Conservation (phyloP, 2,113 vertebrate genomes). For the Stigmatopora argus region DNA sequence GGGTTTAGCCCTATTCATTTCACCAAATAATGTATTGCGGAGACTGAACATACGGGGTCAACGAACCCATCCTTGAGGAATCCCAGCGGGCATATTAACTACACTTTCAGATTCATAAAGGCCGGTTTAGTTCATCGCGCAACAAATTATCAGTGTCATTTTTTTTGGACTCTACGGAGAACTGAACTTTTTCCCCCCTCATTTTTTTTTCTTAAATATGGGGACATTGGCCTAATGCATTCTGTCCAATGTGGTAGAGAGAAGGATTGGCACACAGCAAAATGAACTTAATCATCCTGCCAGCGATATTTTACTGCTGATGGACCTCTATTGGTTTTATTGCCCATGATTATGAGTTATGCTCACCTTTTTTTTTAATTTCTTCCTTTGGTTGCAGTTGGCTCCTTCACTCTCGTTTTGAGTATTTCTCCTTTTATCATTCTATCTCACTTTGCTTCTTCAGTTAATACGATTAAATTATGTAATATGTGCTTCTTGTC, state of each 20-base stretch:
- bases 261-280: constrained; percentile 7
- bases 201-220: constrained; percentile 6
- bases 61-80: background rate
- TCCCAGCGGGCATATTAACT: background rate
- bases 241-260: background rate
- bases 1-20: background rate
- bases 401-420: constrained; percentile 19
- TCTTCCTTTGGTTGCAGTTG: constrained; percentile 21
- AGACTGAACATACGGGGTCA: background rate
- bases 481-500: background rate
- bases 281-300: constrained; percentile 40
- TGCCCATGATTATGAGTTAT: constrained; percentile 60
- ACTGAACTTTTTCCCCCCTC: background rate
- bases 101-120: background rate
- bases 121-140: constrained; percentile 16
- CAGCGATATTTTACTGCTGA: constrained; percentile 51
- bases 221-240: background rate
- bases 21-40: background rate
- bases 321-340: constrained; percentile 51
- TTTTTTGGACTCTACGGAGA: background rate
- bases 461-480: background rate
- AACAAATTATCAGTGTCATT: background rate
- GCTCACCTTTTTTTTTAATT: constrained; percentile 17
- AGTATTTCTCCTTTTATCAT: background rate
- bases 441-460: background rate